Evolutionary conservation across 2,797 vertebrate genomes (phyloP).

Genomic region (Cyprinodon diabolis): DNA sequence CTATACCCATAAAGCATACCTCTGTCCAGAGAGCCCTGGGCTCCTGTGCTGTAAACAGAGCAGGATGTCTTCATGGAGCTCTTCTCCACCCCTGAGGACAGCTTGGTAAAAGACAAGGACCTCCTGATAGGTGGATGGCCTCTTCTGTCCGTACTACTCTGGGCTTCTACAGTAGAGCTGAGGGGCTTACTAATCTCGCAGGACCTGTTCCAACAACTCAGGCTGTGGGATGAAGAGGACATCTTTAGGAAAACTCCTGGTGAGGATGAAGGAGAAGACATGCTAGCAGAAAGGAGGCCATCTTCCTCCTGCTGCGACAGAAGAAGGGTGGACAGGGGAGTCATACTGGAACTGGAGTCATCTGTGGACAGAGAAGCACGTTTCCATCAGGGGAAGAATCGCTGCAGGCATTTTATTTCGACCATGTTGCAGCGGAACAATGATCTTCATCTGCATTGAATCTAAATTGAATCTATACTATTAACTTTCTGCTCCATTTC

Average conservation of each 20-base stretch:
- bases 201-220: constrained; percentile 77
- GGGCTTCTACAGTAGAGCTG: constrained; percentile 72
- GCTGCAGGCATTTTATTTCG: too few relatives aligned
- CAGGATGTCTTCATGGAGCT: constrained; percentile 57
- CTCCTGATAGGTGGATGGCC: constrained; percentile 87
- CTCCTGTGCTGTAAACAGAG: constrained; percentile 59
- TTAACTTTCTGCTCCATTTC: too few relatives aligned
- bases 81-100: constrained; percentile 76
- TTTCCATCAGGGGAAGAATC: too few relatives aligned
- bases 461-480: too few relatives aligned
- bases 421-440: too few relatives aligned
- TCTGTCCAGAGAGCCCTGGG: constrained; percentile 80
- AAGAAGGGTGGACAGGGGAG: constrained; percentile 83
- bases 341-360: constrained; percentile 90
- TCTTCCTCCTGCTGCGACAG: constrained; percentile 77
- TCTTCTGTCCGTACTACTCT: constrained; percentile 87
- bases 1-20: constrained; percentile 71
- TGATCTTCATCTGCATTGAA: too few relatives aligned
- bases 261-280: constrained; percentile 75
- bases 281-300: constrained; percentile 61
- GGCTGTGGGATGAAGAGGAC: constrained; percentile 55
- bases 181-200: constrained; percentile 70
- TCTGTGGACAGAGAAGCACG: constrained; percentile 72
- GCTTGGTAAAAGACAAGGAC: constrained; percentile 92
- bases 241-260: constrained; percentile 68